These are phyloP conservation scores for Xenotilapia leptura DNA, from an alignment of 2,113 vertebrate species.

Conservation along the genomic window DNA sequence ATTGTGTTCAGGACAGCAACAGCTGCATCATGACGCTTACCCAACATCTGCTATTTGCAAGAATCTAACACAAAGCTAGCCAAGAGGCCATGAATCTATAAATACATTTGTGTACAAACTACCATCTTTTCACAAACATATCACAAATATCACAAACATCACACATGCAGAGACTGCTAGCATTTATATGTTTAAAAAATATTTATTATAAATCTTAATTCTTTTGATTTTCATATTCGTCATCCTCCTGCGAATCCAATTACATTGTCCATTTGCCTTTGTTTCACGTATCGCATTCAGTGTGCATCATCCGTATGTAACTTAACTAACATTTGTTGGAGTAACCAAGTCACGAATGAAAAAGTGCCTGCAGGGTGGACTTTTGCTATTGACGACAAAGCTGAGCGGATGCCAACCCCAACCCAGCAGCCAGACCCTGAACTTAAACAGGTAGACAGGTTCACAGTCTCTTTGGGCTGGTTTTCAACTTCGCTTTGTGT, in stretches of 20 bases:
- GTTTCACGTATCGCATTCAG: not conserved
- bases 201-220: not conserved
- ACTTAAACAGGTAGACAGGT: not conserved
- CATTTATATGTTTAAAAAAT: not conserved
- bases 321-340: not conserved
- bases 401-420: not conserved
- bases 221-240: not conserved
- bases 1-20: not conserved
- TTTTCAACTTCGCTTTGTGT: rapidly evolving
- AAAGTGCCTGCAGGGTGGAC: not conserved
- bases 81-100: not conserved
- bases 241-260: not conserved
- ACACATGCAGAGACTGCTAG: not conserved
- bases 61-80: not conserved
- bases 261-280: rapidly evolving
- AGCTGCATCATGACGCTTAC: not conserved
- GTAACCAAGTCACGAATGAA: not conserved
- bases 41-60: not conserved
- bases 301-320: not conserved
- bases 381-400: not conserved
- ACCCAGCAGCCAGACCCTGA: not conserved
- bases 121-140: not conserved
- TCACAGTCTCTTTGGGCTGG: not conserved
- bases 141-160: not conserved
- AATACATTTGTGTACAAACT: not conserved